Evolutionary conservation across 2,113 vertebrate genomes (phyloP).

Genomic region (Bujurquina vittata): DNA sequence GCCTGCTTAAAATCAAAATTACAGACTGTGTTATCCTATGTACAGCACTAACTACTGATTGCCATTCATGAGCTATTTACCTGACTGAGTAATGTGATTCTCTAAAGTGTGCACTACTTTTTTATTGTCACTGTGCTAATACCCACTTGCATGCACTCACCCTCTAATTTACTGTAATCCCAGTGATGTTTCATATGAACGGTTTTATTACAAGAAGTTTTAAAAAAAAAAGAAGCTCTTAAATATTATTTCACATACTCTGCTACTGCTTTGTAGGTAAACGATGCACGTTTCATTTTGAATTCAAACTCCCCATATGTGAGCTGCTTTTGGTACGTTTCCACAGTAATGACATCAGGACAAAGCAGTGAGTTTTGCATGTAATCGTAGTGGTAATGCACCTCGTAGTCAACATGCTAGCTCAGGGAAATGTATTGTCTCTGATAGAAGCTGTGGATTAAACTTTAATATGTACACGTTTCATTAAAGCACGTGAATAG

Average conservation of each 20-base stretch:
- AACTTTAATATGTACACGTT: conserved; percentile 4
- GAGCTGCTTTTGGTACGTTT: neutral
- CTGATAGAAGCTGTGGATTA: conserved; percentile 72
- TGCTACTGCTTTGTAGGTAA: neutral
- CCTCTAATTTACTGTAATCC: conserved; percentile 30
- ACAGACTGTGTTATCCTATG: conserved; percentile 33
- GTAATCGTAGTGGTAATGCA: conserved; percentile 38
- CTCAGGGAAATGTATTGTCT: conserved; percentile 73
- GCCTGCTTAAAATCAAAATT: neutral
- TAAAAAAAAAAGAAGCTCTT: neutral
- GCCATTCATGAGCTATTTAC: conserved; percentile 44
- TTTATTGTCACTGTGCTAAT: conserved; percentile 49
- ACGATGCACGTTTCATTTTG: neutral
- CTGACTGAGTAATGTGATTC: conserved; percentile 55
- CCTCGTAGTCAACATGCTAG: conserved; percentile 46
- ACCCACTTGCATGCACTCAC: conserved; percentile 62
- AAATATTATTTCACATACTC: neutral
- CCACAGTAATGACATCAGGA: conserved; percentile 73
- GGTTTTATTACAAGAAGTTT: conserved; percentile 29
- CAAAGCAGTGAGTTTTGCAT: conserved; percentile 58
- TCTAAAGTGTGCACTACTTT: conserved; percentile 59
- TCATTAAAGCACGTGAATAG: neutral
- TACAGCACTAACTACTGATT: conserved; percentile 62
- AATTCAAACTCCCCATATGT: conserved; percentile 19
- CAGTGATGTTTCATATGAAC: conserved; percentile 18